Base-by-base conservation (phyloP, 1,140 invertebrate genomes). In the Arctopsyche grandis region DNA sequence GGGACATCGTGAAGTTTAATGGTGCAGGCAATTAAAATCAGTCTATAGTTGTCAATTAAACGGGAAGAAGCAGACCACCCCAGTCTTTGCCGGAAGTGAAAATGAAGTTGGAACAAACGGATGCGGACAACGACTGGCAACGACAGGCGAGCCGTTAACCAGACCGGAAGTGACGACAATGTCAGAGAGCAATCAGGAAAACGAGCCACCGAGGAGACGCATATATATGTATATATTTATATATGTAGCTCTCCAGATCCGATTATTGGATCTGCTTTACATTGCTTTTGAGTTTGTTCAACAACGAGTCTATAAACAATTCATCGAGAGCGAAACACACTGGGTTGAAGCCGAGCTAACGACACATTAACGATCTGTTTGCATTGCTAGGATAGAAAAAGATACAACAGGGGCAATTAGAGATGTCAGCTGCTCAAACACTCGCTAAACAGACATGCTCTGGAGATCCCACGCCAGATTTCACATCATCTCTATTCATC, bases 261-360 rank as follows among this genome's bases (percentile, higher is more conserved):
- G 29, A 38, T 38, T 38, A 38, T 38, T 38, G 29, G 29, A 38
- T 52, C 48, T 52, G 48, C 16, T 52, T 52, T 52, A 52, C 16
- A 52, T 52, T 52, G 48, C 48, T 52, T 52, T 52, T 52, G 48
- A 5, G 16, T 52, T 52, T 52, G 48, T 52, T 52, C 12, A 14
- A 52, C 29, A 52, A 52, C 48, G 16, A 52, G 10, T 52, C 48
- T 10, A 76, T 77, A 79, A 79, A 81, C 74, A 70, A 77, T 77
- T 79, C 80, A 76, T 63, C 78, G 69, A 48, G 22, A 52, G 73
- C 16, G 29, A 52, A 81, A 81, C 75, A 75, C 12, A 4, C 73
- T n/a, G n/a, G n/a, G n/a, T n/a, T n/a, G n/a, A n/a, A n/a, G n/a
- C n/a, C n/a, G n/a, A 46, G 43, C 26, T 46, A 56, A 52, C 52